Base-by-base conservation (phyloP, 2,113 vertebrate genomes). In the Callipepla squamata region DNA sequence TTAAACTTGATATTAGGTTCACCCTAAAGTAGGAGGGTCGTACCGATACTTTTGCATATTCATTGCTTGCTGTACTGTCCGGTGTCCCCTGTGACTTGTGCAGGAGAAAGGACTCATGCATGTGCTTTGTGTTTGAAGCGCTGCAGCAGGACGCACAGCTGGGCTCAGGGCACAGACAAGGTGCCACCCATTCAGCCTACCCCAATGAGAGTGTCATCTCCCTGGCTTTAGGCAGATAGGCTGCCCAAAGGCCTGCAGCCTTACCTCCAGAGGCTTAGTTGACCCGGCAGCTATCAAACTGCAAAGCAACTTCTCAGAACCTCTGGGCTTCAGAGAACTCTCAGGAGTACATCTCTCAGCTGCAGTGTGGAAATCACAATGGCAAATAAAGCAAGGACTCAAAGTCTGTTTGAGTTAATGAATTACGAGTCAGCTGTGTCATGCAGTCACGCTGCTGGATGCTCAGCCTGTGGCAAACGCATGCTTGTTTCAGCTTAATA, bases 231-330 rank as follows among this genome's bases (percentile, higher is more conserved):
- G 26, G 9, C 23, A 77, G 11, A 12, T 5, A 32, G 19, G 16
- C 48, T 50, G 36, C 32, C 38, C 20, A 9, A 51, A 53, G 40
- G 53, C 17, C 62, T 47, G 16, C 4, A 13, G 1, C 0, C 0
- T 8, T 36, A 5, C 48, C 42, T 28, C 13, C 50, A 63, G 7
- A 72, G 38, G 14, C 18, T 11, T 16, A 11, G 13, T 0, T 4
- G 12, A 57, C 42, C 63, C 22, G 18, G 21, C 19, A 26, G 58
- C 26, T 59, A 3, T 0, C 13, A 18, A 73, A n/a, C 1, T 4
- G 5, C 22, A 47, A 36, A 45, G 16, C 11, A 66, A 59, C 25
- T 17, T 20, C 6, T 14, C 4, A 18, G 21, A 7, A 2, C 57
- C 45, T 72, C 62, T 8, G 18, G 20, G 19, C 44, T 87, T 87